phyloP scores from a whole-genome alignment of 2,888 invertebrate species.

The Microctonus brassicae region DNA sequence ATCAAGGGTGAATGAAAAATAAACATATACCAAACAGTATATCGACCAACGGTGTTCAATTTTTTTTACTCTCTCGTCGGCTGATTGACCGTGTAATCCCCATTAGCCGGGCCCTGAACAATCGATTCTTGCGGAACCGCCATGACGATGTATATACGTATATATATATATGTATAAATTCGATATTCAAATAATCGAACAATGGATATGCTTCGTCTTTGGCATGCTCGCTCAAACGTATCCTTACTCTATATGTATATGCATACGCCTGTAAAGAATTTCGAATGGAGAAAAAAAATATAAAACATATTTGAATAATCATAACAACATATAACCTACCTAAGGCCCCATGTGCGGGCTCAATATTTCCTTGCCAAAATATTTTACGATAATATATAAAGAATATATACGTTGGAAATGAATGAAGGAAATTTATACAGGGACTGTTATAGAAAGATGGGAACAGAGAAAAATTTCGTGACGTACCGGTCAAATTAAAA shows the following conservation, averaged over 20 bases:
- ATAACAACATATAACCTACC: slow-evolving; percentile 53
- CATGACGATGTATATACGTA: slow-evolving; percentile 22
- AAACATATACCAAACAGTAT: neutral
- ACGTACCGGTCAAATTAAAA: no score
- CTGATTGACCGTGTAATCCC: slow-evolving; percentile 69
- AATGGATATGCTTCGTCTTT: slow-evolving; percentile 53
- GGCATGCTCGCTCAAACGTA: neutral
- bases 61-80: slow-evolving; percentile 25
- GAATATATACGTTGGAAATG: neutral
- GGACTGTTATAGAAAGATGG: no score
- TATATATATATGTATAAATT: slow-evolving; percentile 37
- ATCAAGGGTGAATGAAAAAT: neutral
- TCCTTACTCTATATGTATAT: neutral
- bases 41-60: neutral
- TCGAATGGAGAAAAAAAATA: neutral
- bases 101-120: slow-evolving; percentile 59
- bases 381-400: neutral
- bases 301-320: slow-evolving; percentile 64
- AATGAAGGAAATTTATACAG: neutral
- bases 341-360: slow-evolving; percentile 51
- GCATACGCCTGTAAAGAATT: neutral
- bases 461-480: no score
- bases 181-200: slow-evolving; percentile 69
- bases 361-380: neutral
- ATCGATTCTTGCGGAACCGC: slow-evolving; percentile 64